These are phyloP conservation scores for Auanema sp. DNA, from an alignment of 2,888 invertebrate genomes.

Conservation along the genomic window DNA sequence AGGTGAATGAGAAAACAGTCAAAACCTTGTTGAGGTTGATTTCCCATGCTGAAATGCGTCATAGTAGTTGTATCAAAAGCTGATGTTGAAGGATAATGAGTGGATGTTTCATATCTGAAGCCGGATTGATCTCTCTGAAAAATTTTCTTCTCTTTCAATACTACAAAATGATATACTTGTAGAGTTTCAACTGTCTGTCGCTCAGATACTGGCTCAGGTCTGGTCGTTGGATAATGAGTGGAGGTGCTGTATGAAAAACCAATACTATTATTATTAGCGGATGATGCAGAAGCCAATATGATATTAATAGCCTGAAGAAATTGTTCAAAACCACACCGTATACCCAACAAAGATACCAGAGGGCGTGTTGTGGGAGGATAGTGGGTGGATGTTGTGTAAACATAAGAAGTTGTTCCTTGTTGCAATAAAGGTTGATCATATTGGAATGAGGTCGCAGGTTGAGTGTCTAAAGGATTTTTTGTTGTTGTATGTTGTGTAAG, in stretches of 20 bases:
- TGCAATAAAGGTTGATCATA: too few species aligned
- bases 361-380: constrained; percentile 14
- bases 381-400: constrained; percentile 21
- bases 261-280: constrained; percentile 4
- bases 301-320: constrained; percentile 7
- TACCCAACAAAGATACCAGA: background rate
- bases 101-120: constrained; percentile 1
- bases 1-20: background rate
- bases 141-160: background rate
- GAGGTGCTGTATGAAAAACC: constrained; percentile 18
- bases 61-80: constrained; percentile 5
- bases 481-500: background rate
- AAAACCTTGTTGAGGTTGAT: background rate
- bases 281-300: constrained; percentile 10
- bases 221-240: constrained; percentile 15
- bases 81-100: constrained; percentile 1
- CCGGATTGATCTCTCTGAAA: constrained; percentile 1
- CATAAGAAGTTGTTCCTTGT: background rate
- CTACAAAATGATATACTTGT: too few species aligned
- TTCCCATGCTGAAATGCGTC: constrained; percentile 1
- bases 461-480: too few species aligned
- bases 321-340: background rate
- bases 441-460: too few species aligned
- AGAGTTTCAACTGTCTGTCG: too few species aligned
- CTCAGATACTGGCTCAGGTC: background rate